A percentile compares a stretch with the other conserved stretches of the same genome.
phyloP scores from a whole-genome alignment of 2,797 vertebrate genomes.

The Acropternis orthonyx region DNA sequence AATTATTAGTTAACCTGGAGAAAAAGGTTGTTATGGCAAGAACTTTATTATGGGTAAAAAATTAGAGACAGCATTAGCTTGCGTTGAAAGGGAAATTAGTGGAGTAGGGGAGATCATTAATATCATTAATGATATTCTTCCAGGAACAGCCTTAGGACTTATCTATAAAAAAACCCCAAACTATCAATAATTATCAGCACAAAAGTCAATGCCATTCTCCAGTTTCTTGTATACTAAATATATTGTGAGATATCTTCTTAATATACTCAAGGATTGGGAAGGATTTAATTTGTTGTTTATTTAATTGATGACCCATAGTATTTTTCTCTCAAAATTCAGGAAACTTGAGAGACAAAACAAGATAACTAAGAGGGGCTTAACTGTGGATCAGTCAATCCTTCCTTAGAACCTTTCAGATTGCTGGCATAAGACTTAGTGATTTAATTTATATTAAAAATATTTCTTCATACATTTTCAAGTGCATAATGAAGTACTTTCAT shows the following conservation, averaged over 20 bases:
- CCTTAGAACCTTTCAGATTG: not conserved
- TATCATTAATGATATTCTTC: constrained; percentile 21
- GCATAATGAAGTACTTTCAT: not conserved
- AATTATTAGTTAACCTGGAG: constrained; percentile 2
- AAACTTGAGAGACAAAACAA: not conserved
- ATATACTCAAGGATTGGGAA: not conserved
- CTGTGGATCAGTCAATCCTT: not conserved
- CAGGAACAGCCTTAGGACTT: constrained; percentile 26
- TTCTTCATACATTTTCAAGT: not conserved
- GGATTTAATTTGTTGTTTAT: not conserved
- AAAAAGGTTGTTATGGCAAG: not conserved
- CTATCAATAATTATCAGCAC: not conserved
- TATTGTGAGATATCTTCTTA: not conserved
- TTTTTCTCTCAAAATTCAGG: not conserved
- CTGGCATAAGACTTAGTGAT: not conserved
- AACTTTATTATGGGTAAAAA: not conserved
- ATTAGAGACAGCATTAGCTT: not conserved
- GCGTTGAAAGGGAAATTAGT: constrained; percentile 34
- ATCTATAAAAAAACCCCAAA: not conserved
- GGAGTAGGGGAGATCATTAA: not conserved
- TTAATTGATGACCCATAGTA: not conserved
- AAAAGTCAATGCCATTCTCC: not conserved
- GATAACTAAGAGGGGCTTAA: not conserved
- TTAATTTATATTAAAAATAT: not conserved
- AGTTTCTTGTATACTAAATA: not conserved